A percentile compares a stretch with the other conserved stretches of the same genome.
Evolutionary conservation across 2,113 vertebrate species (phyloP).

Genomic region (Daubentonia madagascariensis): DNA sequence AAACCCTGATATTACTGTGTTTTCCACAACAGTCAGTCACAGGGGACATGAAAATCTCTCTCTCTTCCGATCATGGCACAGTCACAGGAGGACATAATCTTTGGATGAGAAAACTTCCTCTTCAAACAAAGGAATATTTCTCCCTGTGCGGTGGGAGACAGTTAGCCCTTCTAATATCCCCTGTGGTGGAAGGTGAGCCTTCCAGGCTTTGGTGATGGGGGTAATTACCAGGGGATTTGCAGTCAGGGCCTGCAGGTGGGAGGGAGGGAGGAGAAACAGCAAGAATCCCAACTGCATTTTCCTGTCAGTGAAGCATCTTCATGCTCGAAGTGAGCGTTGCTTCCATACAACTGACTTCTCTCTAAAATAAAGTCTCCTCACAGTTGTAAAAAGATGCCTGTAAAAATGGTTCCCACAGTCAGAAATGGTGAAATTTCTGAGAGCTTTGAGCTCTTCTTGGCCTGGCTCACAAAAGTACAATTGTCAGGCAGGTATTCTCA

Average conservation of each 20-base stretch:
- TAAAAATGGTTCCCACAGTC: constrained; percentile 34
- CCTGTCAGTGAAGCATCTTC: not conserved
- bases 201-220: constrained; percentile 56
- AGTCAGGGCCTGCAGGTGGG: constrained; percentile 41
- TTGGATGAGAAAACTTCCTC: constrained; percentile 71
- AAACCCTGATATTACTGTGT: constrained; percentile 66
- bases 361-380: not conserved
- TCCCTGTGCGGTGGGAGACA: constrained; percentile 61
- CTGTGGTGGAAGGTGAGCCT: constrained; percentile 66
- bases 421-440: not conserved
- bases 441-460: not conserved
- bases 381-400: not conserved
- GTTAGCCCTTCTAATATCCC: constrained; percentile 66
- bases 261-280: constrained; percentile 18
- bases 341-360: not conserved
- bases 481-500: not conserved
- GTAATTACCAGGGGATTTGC: constrained; percentile 74
- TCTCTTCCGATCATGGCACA: constrained; percentile 64
- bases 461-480: not conserved
- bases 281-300: constrained; percentile 16
- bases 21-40: constrained; percentile 61
- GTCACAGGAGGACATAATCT: constrained; percentile 71
- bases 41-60: constrained; percentile 52
- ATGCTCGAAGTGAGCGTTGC: not conserved
- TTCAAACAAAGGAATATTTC: constrained; percentile 70